A percentile compares a stretch with the other conserved stretches of the same genome.
Conservation (phyloP, 2,113 vertebrate genomes). For the Leptobrachium leishanense region DNA sequence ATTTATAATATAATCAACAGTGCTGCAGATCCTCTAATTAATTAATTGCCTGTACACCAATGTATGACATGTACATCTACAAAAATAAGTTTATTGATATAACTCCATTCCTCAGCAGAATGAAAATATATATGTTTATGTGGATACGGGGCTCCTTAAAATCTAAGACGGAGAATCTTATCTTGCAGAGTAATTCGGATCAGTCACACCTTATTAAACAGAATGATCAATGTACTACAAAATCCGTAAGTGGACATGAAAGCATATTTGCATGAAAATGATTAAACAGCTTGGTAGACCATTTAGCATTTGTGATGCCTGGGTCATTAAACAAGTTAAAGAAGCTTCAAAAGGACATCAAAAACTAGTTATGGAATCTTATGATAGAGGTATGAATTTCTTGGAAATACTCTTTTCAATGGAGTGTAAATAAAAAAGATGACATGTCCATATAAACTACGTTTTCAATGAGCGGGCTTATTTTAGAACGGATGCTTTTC, state of each 20-base stretch:
- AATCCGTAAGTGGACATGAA: constrained; percentile 36
- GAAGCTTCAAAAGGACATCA: neutral
- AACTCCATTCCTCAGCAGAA: neutral
- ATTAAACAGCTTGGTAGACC: constrained; percentile 7
- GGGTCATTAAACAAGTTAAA: constrained; percentile 32
- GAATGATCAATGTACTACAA: constrained; percentile 35
- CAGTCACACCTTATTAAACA: constrained; percentile 44
- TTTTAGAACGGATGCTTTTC: no score
- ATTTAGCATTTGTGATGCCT: constrained; percentile 28
- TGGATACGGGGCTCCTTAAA: constrained; percentile 9
- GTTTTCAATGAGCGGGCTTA: no score
- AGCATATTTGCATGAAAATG: constrained; percentile 34
- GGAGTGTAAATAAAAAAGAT: no score
- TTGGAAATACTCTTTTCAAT: no score
- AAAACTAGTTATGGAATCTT: neutral
- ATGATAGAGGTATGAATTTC: no score
- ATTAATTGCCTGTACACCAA: neutral
- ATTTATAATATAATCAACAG: no score
- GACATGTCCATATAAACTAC: no score
- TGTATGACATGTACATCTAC: neutral
- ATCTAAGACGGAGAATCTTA: neutral
- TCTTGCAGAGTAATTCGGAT: constrained; percentile 38
- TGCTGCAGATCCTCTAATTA: neutral
- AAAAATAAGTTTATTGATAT: neutral
- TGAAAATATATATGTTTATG: constrained; percentile 3